These are phyloP conservation scores for Galaxias olidus DNA, from an alignment of 2,797 vertebrate species.

Conservation along the genomic window DNA sequence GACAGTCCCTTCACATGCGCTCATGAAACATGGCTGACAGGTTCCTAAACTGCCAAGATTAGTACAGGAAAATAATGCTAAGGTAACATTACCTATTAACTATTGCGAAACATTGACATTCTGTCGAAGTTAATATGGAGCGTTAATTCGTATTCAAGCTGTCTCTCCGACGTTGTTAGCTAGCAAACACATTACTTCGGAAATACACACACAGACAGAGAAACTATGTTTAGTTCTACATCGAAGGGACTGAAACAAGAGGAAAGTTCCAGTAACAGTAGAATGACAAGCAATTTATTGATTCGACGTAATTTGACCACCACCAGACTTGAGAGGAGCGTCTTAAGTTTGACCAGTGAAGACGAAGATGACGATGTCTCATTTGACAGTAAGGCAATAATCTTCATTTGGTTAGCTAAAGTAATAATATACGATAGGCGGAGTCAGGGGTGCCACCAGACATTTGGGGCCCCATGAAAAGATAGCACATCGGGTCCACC, in stretches of 20 bases:
- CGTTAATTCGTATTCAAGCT: not conserved
- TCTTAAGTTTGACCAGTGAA: constrained; percentile 52
- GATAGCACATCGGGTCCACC: too few species aligned
- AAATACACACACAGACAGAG: not conserved
- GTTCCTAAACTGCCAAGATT: too few species aligned
- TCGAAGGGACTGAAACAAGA: constrained; percentile 33
- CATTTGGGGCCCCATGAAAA: too few species aligned
- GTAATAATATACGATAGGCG: too few species aligned
- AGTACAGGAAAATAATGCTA: too few species aligned
- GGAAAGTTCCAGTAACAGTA: constrained; percentile 61
- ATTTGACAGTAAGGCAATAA: constrained; percentile 76
- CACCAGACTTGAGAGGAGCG: constrained; percentile 16
- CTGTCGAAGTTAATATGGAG: not conserved
- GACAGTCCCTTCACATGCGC: too few species aligned
- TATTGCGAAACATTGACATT: not conserved
- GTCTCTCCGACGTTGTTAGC: not conserved
- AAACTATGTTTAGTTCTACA: constrained; percentile 44
- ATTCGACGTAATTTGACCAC: constrained; percentile 17
- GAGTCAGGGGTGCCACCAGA: too few species aligned
- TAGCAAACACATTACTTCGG: constrained; percentile 4
- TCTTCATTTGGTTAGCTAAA: too few species aligned
- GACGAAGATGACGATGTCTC: constrained; percentile 69
- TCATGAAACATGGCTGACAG: too few species aligned
- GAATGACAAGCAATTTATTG: constrained; percentile 23
- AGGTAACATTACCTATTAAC: too few species aligned